Evolutionary conservation across 2,888 invertebrate species (phyloP).

Genomic region (Polietes domitor): DNA sequence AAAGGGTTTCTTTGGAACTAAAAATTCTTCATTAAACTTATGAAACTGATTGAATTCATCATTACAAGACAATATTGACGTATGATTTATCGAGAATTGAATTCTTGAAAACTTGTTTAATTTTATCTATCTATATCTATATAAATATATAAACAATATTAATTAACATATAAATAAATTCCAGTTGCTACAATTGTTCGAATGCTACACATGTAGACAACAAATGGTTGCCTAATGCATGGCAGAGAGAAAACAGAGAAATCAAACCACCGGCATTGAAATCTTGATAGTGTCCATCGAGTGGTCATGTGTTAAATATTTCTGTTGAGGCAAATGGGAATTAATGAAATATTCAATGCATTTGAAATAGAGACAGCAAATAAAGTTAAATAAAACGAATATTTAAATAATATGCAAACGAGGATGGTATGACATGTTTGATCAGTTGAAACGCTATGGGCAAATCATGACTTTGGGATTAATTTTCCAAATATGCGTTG

Average conservation of each 20-base stretch:
- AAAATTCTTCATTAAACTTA: background rate
- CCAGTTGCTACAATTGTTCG: constrained; percentile 20
- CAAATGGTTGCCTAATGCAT: background rate
- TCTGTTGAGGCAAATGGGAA: background rate
- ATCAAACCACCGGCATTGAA: background rate
- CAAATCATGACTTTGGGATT: too few relatives aligned
- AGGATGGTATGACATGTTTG: too few relatives aligned
- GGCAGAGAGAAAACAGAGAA: background rate
- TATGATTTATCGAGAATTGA: constrained; percentile 36
- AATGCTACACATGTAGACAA: background rate
- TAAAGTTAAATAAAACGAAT: background rate
- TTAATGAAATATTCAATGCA: background rate
- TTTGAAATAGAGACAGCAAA: background rate
- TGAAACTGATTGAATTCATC: constrained; percentile 47
- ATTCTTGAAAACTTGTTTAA: constrained; percentile 30
- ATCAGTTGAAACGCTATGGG: too few relatives aligned
- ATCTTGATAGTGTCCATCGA: background rate
- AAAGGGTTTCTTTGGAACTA: constrained; percentile 4
- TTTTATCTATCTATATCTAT: background rate
- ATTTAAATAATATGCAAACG: background rate
- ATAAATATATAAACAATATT: background rate
- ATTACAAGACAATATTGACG: constrained; percentile 45
- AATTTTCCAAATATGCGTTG: too few relatives aligned
- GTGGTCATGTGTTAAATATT: constrained; percentile 17
- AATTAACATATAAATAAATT: constrained; percentile 35